A percentile compares a stretch with the other conserved stretches of the same genome.
phyloP scores from a whole-genome alignment of 2,888 invertebrate genomes.

The Escarpia spicata region DNA sequence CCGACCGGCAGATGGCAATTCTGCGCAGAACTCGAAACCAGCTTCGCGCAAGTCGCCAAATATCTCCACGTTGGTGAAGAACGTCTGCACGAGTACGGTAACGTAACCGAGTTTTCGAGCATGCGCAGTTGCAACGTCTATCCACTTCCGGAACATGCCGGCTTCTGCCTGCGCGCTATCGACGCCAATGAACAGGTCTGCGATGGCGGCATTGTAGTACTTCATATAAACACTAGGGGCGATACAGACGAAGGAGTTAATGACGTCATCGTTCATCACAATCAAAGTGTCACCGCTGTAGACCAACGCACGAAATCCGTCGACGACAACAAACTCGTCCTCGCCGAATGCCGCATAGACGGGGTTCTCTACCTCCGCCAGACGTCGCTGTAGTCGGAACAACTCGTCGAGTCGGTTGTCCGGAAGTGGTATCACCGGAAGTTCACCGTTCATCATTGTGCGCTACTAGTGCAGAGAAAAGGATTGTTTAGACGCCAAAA shows the following conservation, averaged over 20 bases:
- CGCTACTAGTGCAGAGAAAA: too few species aligned
- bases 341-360: too few species aligned
- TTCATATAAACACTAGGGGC: background rate
- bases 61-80: background rate
- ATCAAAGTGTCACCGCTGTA: background rate
- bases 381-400: too few species aligned
- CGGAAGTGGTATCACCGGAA: too few species aligned
- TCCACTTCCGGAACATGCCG: background rate
- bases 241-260: background rate
- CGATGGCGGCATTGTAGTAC: background rate
- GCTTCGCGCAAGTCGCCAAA: background rate
- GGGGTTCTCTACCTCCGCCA: too few species aligned
- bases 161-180: background rate
- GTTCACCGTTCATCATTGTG: too few species aligned
- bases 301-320: too few species aligned
- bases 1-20: background rate
- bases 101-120: background rate
- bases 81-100: background rate
- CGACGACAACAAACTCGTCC: too few species aligned
- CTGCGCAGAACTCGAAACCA: background rate
- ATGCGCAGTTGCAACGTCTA: background rate
- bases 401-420: too few species aligned
- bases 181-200: background rate
- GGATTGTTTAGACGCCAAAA: too few species aligned
- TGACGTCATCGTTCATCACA: background rate